Percentiles rank a stretch among this genome's conserved stretches.
phyloP scores from a whole-genome alignment of 2,888 invertebrate species.

The Imbricaverruca yamaguchii region DNA sequence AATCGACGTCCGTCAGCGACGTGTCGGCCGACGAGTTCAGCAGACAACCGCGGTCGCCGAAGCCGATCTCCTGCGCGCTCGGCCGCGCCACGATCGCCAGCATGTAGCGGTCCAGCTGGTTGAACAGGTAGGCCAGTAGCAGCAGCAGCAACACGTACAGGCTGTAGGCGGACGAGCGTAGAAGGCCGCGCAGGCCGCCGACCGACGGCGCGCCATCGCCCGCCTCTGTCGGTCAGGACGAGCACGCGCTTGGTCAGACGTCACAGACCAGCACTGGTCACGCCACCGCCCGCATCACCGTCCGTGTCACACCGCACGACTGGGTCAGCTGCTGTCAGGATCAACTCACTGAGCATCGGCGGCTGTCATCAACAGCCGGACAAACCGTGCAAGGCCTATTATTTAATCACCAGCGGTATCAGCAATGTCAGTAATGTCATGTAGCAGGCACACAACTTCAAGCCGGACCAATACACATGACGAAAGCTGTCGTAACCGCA shows the following conservation, averaged over 20 bases:
- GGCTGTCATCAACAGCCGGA: not conserved
- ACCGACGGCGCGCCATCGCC: not conserved
- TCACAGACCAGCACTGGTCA: not conserved
- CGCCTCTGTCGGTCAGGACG: not conserved
- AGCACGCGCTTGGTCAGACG: not conserved
- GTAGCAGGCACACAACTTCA: too few relatives aligned
- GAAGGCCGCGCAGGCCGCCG: not conserved
- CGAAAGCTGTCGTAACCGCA: too few relatives aligned
- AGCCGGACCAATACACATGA: too few relatives aligned
- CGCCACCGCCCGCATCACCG: not conserved
- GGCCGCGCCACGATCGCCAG: constrained; percentile 77
- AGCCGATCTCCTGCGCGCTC: constrained; percentile 73
- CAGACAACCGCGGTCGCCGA: constrained; percentile 78
- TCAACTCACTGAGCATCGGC: not conserved
- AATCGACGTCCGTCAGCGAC: not conserved
- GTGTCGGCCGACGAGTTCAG: constrained; percentile 47
- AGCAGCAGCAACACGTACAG: constrained; percentile 53
- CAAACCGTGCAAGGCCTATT: too few relatives aligned
- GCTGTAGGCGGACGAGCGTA: constrained; percentile 15
- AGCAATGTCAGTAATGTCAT: too few relatives aligned
- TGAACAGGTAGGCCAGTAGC: constrained; percentile 74
- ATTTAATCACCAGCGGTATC: not conserved
- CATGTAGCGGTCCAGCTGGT: constrained; percentile 79
- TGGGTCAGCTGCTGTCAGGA: not conserved
- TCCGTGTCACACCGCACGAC: not conserved